Base-by-base conservation (phyloP, 2,888 invertebrate species). In the Steromphala cineraria region DNA sequence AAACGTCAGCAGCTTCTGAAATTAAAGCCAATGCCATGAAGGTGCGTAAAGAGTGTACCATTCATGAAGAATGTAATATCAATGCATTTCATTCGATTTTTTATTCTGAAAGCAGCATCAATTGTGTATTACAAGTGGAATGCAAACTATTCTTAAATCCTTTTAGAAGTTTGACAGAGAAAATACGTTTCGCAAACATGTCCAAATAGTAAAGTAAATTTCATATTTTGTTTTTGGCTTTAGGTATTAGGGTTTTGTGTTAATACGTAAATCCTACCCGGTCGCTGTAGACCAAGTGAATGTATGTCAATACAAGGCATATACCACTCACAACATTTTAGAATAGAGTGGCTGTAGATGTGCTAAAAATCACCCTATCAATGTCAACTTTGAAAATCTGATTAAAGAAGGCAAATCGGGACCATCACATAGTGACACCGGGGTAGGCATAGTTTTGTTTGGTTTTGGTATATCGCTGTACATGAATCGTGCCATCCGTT, bases 341-440 rank as follows among this genome's bases (percentile, higher is more conserved):
- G 46, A 46, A 46, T 46, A 10, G 46, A 46, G 46, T 46, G 46
- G 46, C 46, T 8, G 46, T 46, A 13, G 62, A 62, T 62, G 77
- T 77, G 77, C 77, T 77, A 77, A 77, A 75, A 77, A 77, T 77
- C 77, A 56, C 21, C 53, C 53, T 77, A 77, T 77, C 53, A 77
- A 55, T 77, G 56, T 77, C 77, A 77, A 77, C 55, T 77, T 77
- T 55, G 53, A 53, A 55, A 53, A 77, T 77, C 56, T 77, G 77
- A 77, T 77, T 77, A 77, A 56, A 55, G 56, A 55, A 77, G 77
- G 36, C 56, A 77, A 77, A 55, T 55, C 53, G 77, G 36, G 56
- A 24, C 36, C 56, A 55, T 56, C 56, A 77, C 55, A 55, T 24
- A 55, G 55, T 77, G 21, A 36, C 31, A 56, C 75, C 46, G 24